Base-by-base conservation (phyloP, 2,888 invertebrate genomes). In the Catocala fraxini region DNA sequence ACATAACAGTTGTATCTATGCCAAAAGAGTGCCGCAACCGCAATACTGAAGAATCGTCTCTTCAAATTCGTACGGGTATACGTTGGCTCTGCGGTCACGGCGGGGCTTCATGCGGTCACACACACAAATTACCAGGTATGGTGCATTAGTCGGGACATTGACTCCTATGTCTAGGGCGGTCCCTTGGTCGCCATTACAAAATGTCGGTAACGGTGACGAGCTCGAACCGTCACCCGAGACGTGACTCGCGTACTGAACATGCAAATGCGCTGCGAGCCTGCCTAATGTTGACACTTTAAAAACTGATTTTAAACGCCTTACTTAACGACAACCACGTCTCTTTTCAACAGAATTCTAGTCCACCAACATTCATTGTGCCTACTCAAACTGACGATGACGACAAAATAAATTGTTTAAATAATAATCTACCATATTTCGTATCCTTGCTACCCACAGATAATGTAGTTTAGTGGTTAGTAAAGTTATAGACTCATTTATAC, bases 191-290 rank as follows among this genome's bases (percentile, higher is more conserved):
- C 77, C 84, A 81, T 91, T 89, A 91, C 91, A 88, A 90, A 89
- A 90, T 85, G 89, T 88, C 83, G 83, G 87, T 91, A 92, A 90
- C 91, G 89, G 92, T 88, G 88, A 83, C 85, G 75, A 60, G 57
- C 70, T 54, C 52, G 66, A 65, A 65, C 73, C 73, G 75, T 67
- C 78, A 72, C 66, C 48, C n/a, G 69, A 68, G 59, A 89, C 90
- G 91, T 90, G 91, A 85, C 70, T 39, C 13, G 87, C 73, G 35
- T 88, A 47, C 58, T 6, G n/a, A 59, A 55, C 41, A 51, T 56
- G 56, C 73, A 46, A 56, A 81, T 65, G 15, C 49, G 52, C 58
- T 70, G 60, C 43, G 0, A 11, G 39, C 52, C 49, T 52, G 56
- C 61, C 51, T 56, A 41, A 67, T 56, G 52, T 52, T 52, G 61